Conservation (phyloP, 2,797 vertebrate genomes). For the Acipenser transmontanus region DNA sequence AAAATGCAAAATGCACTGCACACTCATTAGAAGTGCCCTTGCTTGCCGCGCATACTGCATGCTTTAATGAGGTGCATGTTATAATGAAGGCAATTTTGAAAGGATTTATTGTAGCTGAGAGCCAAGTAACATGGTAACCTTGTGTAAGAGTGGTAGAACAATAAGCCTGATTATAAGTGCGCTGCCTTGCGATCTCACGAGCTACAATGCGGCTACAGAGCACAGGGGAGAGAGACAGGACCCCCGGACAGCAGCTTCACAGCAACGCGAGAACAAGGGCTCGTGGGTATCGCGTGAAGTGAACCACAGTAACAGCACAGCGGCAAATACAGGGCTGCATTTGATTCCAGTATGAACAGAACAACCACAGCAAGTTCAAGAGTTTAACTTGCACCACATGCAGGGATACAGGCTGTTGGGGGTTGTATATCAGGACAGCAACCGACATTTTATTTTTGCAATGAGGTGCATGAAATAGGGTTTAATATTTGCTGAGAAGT, state of each 20-base stretch:
- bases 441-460: too few relatives aligned
- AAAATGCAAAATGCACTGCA: constrained; percentile 35
- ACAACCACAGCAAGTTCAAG: too few relatives aligned
- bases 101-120: constrained; percentile 35
- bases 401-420: too few relatives aligned
- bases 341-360: too few relatives aligned
- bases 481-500: too few relatives aligned
- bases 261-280: not conserved
- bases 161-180: constrained; percentile 47
- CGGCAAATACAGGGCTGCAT: too few relatives aligned
- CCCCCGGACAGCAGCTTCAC: not conserved
- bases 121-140: constrained; percentile 38
- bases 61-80: constrained; percentile 40
- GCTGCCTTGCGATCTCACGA: constrained; percentile 42
- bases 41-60: constrained; percentile 18
- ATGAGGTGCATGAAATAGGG: too few relatives aligned
- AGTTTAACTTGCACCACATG: too few relatives aligned
- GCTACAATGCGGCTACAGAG: constrained; percentile 18
- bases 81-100: constrained; percentile 49
- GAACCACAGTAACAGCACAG: too few relatives aligned
- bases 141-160: constrained; percentile 36
- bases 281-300: too few relatives aligned
- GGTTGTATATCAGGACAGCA: too few relatives aligned
- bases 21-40: constrained; percentile 36
- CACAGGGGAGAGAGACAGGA: not conserved